These are phyloP conservation scores for Rousettus leschenaultii DNA, from an alignment of 2,113 vertebrate species.

Conservation along the genomic window DNA sequence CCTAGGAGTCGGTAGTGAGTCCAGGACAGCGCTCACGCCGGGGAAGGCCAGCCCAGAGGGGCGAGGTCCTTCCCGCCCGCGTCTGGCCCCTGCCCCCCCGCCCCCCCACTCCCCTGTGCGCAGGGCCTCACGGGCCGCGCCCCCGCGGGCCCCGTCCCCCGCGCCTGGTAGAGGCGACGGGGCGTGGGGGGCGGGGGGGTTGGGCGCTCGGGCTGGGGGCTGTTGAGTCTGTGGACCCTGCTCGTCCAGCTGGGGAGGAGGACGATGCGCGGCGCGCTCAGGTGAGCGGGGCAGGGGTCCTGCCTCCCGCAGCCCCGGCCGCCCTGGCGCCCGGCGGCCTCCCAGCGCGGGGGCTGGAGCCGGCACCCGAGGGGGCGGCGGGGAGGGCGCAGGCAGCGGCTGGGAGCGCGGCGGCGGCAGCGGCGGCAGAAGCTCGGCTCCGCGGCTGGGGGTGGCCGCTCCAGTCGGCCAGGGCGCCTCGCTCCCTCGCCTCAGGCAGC, in stretches of 20 bases:
- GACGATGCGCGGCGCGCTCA: conserved; percentile 43
- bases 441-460: conserved; percentile 25
- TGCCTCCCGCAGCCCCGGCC: neutral
- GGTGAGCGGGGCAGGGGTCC: conserved; percentile 52
- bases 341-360: conserved; percentile 53
- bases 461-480: neutral
- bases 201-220: neutral
- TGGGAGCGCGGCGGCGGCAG: conserved; percentile 47
- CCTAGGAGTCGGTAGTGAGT: neutral
- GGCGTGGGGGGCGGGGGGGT: too few relatives aligned
- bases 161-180: neutral
- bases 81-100: neutral
- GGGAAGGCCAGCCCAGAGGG: too few relatives aligned
- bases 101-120: neutral
- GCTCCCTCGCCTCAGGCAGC: neutral
- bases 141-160: neutral
- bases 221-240: neutral
- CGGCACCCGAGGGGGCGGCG: conserved; percentile 68
- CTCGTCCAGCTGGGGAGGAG: neutral
- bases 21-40: neutral
- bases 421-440: conserved; percentile 48
- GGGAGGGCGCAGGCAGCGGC: conserved; percentile 60
- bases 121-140: neutral
- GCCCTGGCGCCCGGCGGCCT: neutral
- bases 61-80: neutral